Evolutionary conservation across 2,113 vertebrate species (phyloP).

Genomic region (Siphamia tubifer): DNA sequence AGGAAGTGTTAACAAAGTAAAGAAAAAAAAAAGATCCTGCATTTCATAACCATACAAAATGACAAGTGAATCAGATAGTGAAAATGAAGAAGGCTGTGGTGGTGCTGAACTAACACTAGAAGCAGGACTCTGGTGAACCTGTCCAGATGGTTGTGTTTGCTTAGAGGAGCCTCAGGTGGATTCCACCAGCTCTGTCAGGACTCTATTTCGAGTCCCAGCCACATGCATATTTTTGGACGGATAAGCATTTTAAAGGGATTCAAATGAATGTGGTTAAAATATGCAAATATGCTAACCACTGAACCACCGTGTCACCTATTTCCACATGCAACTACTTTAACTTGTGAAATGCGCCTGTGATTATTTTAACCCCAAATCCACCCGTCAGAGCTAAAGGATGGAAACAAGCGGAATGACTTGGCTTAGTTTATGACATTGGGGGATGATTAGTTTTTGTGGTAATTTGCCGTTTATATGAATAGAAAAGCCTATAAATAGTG

Average conservation of each 20-base stretch:
- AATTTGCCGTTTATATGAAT: slow-evolving; percentile 62
- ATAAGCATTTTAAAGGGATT: slow-evolving; percentile 20
- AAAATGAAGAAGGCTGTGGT: slow-evolving; percentile 40
- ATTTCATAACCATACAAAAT: slow-evolving; percentile 42
- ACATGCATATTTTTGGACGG: slow-evolving; percentile 32
- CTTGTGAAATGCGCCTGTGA: background rate
- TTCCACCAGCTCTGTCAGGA: slow-evolving; percentile 9
- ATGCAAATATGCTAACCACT: slow-evolving; percentile 6
- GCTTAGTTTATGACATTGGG: slow-evolving; percentile 39
- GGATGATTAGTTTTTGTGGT: slow-evolving; percentile 56
- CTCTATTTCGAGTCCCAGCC: slow-evolving; percentile 21
- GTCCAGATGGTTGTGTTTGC: slow-evolving; percentile 17
- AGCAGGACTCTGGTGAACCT: slow-evolving; percentile 31
- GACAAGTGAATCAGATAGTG: slow-evolving; percentile 35
- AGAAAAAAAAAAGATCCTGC: slow-evolving; percentile 32
- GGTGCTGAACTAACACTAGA: slow-evolving; percentile 18
- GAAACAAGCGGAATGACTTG: slow-evolving; percentile 52
- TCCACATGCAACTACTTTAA: background rate
- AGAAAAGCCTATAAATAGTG: slow-evolving; percentile 59
- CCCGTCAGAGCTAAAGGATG: slow-evolving; percentile 14
- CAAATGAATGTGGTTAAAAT: background rate
- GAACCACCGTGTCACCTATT: slow-evolving; percentile 9
- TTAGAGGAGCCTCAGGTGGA: slow-evolving; percentile 23
- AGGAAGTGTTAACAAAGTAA: slow-evolving; percentile 24
- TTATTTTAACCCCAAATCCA: background rate